Base-by-base conservation (phyloP, 2,888 invertebrate species). In the Alcis repandata region DNA sequence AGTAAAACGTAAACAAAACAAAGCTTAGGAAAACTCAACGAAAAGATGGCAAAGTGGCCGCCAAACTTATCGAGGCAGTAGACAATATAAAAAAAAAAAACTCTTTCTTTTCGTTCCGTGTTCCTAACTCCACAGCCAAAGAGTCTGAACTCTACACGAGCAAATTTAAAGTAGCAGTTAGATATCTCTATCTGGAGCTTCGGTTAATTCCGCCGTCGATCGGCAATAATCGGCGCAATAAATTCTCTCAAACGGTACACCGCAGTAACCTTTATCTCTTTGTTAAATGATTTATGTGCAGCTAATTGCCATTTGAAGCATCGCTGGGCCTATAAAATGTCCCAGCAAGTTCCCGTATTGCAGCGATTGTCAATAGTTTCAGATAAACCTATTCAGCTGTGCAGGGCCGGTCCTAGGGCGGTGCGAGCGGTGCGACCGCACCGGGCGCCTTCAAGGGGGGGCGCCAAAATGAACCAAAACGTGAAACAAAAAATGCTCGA, bases 101-200 rank as follows among this genome's bases (percentile, higher is more conserved):
- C n/a, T n/a, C n/a, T n/a, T n/a, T n/a, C n/a, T n/a, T 41, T 15
- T 32, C 15, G 6, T 20, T n/a, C 2, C 8, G 46, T 43, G 46
- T 43, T 11, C 59, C 54, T 11, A 65, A 61, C 60, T 67, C 53
- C 65, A 33, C n/a, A 78, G 69, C 51, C 22, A 53, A 45, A 17
- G 78, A 70, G 63, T 74, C 67, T 48, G 22, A 59, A 59, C 70
- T 59, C 20, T 40, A 71, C 74, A 73, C 70, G 73, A 74, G 67
- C 78, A 83, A 79, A 82, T 83, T 78, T 80, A 77, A 79, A 79
- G 77, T 79, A 84, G 79, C 79, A 74, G 70, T 64, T 58, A 75
- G 82, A 85, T 87, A 86, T 84, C 84, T 83, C 73, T 86, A 86
- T 85, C 84, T 74, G 72, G 43, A 71, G 71, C 78, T 78, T 76